Evolutionary conservation across 2,888 invertebrate genomes (phyloP).

Genomic region (Heterodera filipjevi): DNA sequence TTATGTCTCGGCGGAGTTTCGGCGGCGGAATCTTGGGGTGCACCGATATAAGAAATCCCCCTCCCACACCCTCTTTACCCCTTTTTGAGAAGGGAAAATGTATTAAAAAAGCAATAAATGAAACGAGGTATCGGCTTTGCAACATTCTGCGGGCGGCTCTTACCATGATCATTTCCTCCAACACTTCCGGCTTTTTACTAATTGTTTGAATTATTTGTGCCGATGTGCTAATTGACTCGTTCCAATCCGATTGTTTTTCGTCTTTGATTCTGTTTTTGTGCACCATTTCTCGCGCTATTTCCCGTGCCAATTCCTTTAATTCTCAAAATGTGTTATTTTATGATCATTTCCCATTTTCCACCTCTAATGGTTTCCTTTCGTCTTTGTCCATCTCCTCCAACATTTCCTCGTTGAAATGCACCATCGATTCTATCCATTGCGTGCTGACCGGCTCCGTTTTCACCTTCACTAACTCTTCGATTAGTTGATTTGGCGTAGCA

Average conservation of each 20-base stretch:
- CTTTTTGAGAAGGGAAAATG: neutral
- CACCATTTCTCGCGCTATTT: neutral
- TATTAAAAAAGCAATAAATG: no score
- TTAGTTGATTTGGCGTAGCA: neutral
- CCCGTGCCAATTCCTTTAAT: conserved; percentile 7
- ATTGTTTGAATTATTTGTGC: neutral
- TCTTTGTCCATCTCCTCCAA: neutral
- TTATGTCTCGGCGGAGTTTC: no score
- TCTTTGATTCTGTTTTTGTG: neutral
- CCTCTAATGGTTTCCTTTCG: no score
- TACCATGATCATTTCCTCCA: conserved; percentile 7
- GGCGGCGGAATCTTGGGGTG: no score
- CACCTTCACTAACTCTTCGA: neutral
- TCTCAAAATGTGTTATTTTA: neutral
- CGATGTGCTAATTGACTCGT: neutral
- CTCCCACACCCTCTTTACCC: no score
- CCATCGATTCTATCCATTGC: neutral
- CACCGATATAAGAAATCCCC: no score
- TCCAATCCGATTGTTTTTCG: neutral
- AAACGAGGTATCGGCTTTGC: no score
- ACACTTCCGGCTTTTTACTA: neutral
- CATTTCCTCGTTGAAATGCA: neutral
- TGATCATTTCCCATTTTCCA: no score
- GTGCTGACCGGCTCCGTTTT: no score
- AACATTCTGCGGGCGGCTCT: neutral